Evolutionary conservation across 2,888 invertebrate species (phyloP).

Genomic region (Brachypterus glaber): DNA sequence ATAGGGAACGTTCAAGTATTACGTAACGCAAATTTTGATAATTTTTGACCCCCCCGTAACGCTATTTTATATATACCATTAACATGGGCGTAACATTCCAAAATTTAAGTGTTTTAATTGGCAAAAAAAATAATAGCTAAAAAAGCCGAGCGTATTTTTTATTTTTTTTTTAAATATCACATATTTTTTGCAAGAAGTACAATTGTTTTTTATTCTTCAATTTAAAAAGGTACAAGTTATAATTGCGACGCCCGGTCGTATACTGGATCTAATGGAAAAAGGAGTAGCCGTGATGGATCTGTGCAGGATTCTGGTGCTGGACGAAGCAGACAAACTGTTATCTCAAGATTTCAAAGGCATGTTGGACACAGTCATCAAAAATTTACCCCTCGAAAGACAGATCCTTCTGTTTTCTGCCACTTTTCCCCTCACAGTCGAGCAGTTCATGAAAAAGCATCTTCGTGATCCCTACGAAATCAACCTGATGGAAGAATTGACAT

Average conservation of each 20-base stretch:
- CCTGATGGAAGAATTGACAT: slow-evolving; percentile 97
- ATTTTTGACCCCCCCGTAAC: too few relatives aligned
- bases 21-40: too few relatives aligned
- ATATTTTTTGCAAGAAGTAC: too few relatives aligned
- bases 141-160: too few relatives aligned
- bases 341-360: slow-evolving; percentile 96
- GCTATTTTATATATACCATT: too few relatives aligned
- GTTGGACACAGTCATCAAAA: slow-evolving; percentile 92
- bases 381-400: slow-evolving; percentile 91
- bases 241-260: slow-evolving; percentile 98
- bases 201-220: background rate
- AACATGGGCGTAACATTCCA: too few relatives aligned
- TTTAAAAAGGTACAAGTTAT: slow-evolving; percentile 99
- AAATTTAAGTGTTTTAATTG: too few relatives aligned
- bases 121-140: too few relatives aligned
- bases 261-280: slow-evolving; percentile 99
- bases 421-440: slow-evolving; percentile 95
- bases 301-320: slow-evolving; percentile 94
- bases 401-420: slow-evolving; percentile 98
- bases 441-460: slow-evolving; percentile 98
- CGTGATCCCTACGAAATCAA: slow-evolving; percentile 98
- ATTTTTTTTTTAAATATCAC: slow-evolving; percentile 22
- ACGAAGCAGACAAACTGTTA: slow-evolving; percentile 97
- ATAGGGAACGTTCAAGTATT: too few relatives aligned
- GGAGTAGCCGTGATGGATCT: slow-evolving; percentile 72